Conservation (phyloP, 2,888 invertebrate genomes). For the Napeogenes sylphis region DNA sequence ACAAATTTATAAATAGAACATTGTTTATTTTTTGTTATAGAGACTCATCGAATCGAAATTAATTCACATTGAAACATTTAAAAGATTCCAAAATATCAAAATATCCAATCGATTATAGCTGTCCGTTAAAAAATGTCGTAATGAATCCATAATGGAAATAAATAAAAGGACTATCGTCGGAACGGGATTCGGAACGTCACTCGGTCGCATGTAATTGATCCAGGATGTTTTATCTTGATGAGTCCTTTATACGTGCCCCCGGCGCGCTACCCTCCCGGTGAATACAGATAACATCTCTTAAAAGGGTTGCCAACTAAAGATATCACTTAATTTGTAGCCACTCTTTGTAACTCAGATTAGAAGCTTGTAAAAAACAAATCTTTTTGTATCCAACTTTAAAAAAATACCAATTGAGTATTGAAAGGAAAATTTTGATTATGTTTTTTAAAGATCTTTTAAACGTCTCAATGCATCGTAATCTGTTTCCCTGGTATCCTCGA, state of each 20-base stretch:
- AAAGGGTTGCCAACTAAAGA: conserved; percentile 76
- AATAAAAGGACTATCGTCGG: conserved; percentile 52
- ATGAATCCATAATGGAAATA: conserved; percentile 41
- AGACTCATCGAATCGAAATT: conserved; percentile 42
- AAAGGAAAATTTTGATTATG: conserved; percentile 51
- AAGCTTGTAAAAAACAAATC: conserved; percentile 55
- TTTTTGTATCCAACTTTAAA: conserved; percentile 54
- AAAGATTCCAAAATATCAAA: conserved; percentile 30
- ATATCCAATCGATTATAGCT: conserved; percentile 21
- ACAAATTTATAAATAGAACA: conserved; percentile 47
- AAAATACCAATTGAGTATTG: conserved; percentile 47
- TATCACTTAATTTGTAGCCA: conserved; percentile 77
- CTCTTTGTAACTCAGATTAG: conserved; percentile 70
- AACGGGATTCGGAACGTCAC: conserved; percentile 68
- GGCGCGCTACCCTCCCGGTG: conserved; percentile 68
- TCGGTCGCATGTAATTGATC: conserved; percentile 74
- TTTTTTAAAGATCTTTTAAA: conserved; percentile 57
- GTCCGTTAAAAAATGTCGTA: conserved; percentile 23
- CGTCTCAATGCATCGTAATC: conserved; percentile 55
- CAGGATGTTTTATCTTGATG: conserved; percentile 75
- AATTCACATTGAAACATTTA: conserved; percentile 42
- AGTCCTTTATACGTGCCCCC: conserved; percentile 70
- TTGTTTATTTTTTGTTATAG: conserved; percentile 39
- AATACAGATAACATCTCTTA: conserved; percentile 71
- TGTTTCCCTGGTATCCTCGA: conserved; percentile 55